These are phyloP conservation scores for Diabrotica virgifera DNA, from an alignment of 1,140 invertebrate species.

Conservation along the genomic window DNA sequence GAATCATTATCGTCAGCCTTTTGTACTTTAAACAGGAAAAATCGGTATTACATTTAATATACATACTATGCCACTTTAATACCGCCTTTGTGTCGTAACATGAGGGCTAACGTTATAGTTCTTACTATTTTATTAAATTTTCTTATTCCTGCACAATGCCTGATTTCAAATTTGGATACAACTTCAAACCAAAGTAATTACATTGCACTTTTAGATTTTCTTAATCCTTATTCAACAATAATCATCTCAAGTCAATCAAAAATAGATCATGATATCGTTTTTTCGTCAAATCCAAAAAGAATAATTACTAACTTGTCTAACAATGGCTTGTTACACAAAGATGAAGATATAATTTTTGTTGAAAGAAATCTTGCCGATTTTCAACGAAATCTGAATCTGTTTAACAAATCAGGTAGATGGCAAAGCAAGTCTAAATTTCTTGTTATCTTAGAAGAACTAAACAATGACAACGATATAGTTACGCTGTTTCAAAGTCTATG, in stretches of 20 bases:
- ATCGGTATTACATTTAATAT: no score
- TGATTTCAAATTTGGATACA: no score
- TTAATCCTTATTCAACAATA: no score
- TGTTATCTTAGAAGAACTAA: background rate
- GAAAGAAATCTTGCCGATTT: background rate
- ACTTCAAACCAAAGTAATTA: no score
- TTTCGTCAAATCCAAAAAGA: background rate
- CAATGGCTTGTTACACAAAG: background rate
- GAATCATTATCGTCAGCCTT: no score
- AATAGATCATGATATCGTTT: background rate
- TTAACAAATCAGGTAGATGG: background rate
- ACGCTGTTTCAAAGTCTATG: background rate
- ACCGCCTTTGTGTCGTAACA: no score
- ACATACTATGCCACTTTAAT: no score
- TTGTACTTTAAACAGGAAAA: no score
- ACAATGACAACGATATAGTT: background rate
- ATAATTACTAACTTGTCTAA: background rate
- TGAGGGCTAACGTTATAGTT: no score
- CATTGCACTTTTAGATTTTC: no score
- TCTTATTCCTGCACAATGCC: no score
- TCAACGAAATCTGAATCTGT: background rate
- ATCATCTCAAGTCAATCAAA: background rate
- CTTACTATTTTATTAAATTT: no score
- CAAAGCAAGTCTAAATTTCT: background rate
- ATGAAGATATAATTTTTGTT: background rate